phyloP scores from a whole-genome alignment of 2,797 vertebrate genomes.

The Glossophaga mutica region DNA sequence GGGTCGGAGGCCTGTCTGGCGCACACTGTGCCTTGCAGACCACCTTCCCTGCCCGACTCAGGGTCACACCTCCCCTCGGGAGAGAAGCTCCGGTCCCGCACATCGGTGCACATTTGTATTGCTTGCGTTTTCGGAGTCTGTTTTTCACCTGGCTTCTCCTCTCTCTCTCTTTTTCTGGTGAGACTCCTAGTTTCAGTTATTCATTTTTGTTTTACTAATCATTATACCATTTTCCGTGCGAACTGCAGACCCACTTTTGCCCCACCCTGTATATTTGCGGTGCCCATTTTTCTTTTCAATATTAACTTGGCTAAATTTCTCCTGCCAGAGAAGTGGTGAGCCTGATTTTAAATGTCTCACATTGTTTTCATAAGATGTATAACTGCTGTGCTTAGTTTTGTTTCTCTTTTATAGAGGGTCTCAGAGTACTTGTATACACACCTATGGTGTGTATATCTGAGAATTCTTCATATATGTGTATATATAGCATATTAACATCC shows the following conservation, averaged over 20 bases:
- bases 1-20: no score
- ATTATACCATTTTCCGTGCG: not conserved
- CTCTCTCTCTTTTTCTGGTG: not conserved
- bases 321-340: conserved; percentile 4
- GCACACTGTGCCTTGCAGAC: not conserved
- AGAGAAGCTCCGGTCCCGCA: not conserved
- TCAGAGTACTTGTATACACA: not conserved
- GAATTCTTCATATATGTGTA: not conserved
- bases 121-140: not conserved
- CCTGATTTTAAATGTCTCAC: not conserved
- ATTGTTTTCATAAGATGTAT: conserved; percentile 18
- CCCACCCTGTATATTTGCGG: not conserved
- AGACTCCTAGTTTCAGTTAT: not conserved
- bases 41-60: not conserved
- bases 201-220: not conserved
- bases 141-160: not conserved
- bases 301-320: conserved; percentile 26
- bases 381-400: not conserved
- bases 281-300: not conserved
- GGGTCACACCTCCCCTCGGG: not conserved
- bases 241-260: not conserved
- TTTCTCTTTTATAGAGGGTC: not conserved
- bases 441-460: not conserved
- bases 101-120: not conserved
- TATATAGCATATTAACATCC: not conserved